Conservation (phyloP, 2,797 vertebrate genomes). For the Aselliscus stoliczkanus region DNA sequence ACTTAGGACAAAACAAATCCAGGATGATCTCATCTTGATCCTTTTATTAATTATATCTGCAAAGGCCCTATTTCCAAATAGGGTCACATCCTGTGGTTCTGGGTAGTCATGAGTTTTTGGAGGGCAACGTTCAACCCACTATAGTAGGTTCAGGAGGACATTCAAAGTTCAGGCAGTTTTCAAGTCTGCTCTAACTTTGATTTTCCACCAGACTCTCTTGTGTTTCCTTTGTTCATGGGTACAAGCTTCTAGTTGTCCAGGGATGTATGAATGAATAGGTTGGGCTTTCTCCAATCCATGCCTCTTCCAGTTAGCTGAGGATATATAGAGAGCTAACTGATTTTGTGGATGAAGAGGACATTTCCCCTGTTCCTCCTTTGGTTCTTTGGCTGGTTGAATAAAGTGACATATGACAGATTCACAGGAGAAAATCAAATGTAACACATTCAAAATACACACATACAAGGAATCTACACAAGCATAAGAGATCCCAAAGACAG, state of each 20-base stretch:
- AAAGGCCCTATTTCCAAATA: background rate
- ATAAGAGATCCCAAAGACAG: background rate
- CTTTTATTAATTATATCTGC: background rate
- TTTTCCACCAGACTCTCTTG: background rate
- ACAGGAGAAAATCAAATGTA: background rate
- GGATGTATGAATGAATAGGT: background rate
- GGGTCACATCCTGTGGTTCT: background rate
- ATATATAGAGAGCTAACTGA: background rate
- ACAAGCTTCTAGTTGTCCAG: background rate
- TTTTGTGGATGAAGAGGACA: background rate
- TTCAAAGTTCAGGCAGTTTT: background rate
- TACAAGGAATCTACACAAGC: background rate
- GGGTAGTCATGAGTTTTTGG: background rate
- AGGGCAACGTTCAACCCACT: background rate
- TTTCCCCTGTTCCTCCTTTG: background rate
- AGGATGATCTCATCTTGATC: background rate
- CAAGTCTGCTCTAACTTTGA: background rate
- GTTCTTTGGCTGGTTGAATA: background rate
- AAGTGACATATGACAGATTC: background rate
- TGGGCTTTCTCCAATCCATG: background rate
- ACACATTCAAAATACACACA: background rate
- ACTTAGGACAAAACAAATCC: background rate
- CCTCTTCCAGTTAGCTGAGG: background rate
- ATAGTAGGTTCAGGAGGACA: background rate
- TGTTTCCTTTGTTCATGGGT: background rate